A percentile compares a stretch with the other conserved stretches of the same genome.
Conservation (phyloP, 2,797 vertebrate species). For the Columba guinea region DNA sequence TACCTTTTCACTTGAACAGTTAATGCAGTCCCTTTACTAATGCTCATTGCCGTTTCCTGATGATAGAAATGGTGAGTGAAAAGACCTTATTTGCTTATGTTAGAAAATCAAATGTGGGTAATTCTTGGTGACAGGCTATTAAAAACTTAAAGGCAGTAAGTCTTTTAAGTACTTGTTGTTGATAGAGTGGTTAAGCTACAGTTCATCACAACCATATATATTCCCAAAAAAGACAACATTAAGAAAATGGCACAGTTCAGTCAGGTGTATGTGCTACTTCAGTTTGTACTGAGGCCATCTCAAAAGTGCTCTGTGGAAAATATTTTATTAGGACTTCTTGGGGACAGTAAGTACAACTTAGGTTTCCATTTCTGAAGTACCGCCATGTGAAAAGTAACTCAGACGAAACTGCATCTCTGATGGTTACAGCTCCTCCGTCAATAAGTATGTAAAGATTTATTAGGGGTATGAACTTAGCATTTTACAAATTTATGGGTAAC, state of each 20-base stretch:
- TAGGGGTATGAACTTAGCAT: constrained; percentile 71
- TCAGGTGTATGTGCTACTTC: neutral
- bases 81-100: neutral
- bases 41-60: neutral
- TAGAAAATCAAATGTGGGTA: neutral
- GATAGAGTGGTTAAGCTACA: neutral
- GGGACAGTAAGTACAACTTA: neutral
- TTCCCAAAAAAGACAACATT: neutral
- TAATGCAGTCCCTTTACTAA: neutral
- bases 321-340: constrained; percentile 41
- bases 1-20: neutral
- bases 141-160: neutral
- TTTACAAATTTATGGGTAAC: constrained; percentile 94
- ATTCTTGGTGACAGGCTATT: neutral
- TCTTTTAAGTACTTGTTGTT: neutral
- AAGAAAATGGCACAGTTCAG: neutral
- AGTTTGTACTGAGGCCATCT: neutral
- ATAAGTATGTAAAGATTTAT: neutral
- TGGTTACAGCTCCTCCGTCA: neutral
- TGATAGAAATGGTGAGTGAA: neutral
- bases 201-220: neutral
- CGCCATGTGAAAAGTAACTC: neutral
- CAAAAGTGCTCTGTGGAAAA: neutral
- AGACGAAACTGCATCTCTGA: neutral
- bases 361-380: neutral